Percentiles rank a stretch among this genome's conserved stretches.
These are phyloP conservation scores for Ophion ventricosus DNA, from an alignment of 2,888 invertebrate genomes.

Conservation along the genomic window DNA sequence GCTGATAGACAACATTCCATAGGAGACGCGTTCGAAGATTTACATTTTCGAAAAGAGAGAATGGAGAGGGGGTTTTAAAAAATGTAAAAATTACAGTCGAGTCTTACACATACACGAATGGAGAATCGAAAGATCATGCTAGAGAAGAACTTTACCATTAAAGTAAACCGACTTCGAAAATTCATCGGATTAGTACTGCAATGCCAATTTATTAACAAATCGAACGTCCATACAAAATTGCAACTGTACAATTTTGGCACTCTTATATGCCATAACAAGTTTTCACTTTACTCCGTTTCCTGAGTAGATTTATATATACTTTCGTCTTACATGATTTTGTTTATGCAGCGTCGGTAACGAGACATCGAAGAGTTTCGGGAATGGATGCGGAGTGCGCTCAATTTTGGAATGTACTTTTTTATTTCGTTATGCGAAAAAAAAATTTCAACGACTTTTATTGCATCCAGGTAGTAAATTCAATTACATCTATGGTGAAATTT, in stretches of 20 bases:
- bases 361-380: not conserved
- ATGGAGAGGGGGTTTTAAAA: too few relatives aligned
- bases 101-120: too few relatives aligned
- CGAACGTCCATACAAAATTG: slow-evolving; percentile 55
- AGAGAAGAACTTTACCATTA: not conserved
- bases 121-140: too few relatives aligned
- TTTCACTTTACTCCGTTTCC: slow-evolving; percentile 34
- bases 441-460: slow-evolving; percentile 36
- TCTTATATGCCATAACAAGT: slow-evolving; percentile 18
- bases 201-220: slow-evolving; percentile 59
- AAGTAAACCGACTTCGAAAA: not conserved
- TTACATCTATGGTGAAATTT: slow-evolving; percentile 42
- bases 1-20: too few relatives aligned
- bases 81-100: too few relatives aligned
- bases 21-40: too few relatives aligned
- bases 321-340: slow-evolving; percentile 21
- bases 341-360: not conserved
- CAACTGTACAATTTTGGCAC: slow-evolving; percentile 40
- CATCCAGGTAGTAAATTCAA: slow-evolving; percentile 21
- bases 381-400: not conserved
- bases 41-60: too few relatives aligned
- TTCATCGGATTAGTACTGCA: not conserved
- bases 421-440: not conserved
- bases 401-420: slow-evolving; percentile 36
- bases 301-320: slow-evolving; percentile 23